phyloP scores from a whole-genome alignment of 1,140 invertebrate species.

The Nephila pilipes region DNA sequence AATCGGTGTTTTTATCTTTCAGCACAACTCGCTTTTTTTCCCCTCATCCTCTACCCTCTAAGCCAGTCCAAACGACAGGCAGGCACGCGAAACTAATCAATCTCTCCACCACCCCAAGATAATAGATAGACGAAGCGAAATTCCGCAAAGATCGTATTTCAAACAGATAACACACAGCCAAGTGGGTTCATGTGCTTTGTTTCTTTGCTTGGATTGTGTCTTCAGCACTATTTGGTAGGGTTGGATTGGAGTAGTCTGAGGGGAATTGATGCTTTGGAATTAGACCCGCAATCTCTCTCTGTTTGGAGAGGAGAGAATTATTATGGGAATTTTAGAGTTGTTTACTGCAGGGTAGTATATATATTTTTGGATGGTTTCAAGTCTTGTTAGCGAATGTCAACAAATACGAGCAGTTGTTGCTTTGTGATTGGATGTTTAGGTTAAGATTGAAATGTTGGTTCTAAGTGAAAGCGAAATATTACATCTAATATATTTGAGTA shows the following conservation, averaged over 20 bases:
- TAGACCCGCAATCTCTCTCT: not conserved
- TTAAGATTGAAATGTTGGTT: no score
- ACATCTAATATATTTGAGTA: no score
- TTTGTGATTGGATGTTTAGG: no score
- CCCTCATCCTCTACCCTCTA: not conserved
- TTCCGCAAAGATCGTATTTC: constrained; percentile 71
- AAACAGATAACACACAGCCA: constrained; percentile 72
- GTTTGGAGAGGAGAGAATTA: constrained; percentile 19
- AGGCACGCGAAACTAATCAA: constrained; percentile 63
- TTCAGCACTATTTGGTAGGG: not conserved
- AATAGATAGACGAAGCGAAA: constrained; percentile 68
- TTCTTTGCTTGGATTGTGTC: constrained; percentile 24
- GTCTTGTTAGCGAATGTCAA: no score
- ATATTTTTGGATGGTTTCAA: no score
- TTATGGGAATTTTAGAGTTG: constrained; percentile 30
- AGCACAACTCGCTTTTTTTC: constrained; percentile 3
- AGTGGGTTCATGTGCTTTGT: constrained; percentile 42
- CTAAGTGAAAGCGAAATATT: no score
- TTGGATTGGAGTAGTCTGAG: not conserved
- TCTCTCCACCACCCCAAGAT: constrained; percentile 60
- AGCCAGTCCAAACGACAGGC: constrained; percentile 11
- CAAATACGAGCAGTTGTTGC: no score
- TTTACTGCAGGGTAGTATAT: not conserved
- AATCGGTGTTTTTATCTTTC: not conserved
- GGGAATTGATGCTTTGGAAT: constrained; percentile 24